Evolutionary conservation across 2,888 invertebrate species (phyloP), one percentile per base, ranked within the genome.

Genomic region (Yponomeuta sedellus): DNA sequence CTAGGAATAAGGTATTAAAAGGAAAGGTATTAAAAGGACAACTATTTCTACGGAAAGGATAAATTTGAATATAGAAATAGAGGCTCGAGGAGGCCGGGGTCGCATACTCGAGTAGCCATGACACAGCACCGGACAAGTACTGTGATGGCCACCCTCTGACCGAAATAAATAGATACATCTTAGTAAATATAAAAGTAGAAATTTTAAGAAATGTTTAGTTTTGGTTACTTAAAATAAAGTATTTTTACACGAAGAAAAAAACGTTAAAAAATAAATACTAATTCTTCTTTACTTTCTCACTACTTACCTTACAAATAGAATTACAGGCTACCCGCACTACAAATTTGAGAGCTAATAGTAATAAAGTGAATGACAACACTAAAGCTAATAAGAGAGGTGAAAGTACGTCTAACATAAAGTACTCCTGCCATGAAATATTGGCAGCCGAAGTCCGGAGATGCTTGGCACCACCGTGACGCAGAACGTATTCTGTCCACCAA

Each of bases 401-500:
- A n/a, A 76, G 67, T 16, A 76, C 70, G 67, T 80, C 77, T 57
- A 79, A 64, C 62, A 78, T 68, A 12, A 74, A 69, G 67, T 77
- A 78, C 67, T 78, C 71, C 70, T 73, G 75, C 70, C 72, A 73
- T n/a, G 78, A 74, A 19, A 78, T 66, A 61, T 76, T 73, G 8
- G 73, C 67, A n/a, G 70, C 72, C 10, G 79, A 75, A 67, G 77
- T 78, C 66, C 75, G 72, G 12, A 81, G 70, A 68, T 80, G 79
- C 61, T 68, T 69, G 1, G 81, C 76, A 6, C 81, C 80, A 66
- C 74, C 71, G 67, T 79, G 75, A 22, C 79, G 69, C 22, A 80
- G 69, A 8, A 79, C 76, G 66, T 80, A 81, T 66, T 81, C 81
- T 11, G 77, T 77, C 79, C 79, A 79, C 77, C 77, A 78, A 12